Conservation (phyloP, 2,113 vertebrate genomes). For the Boulengeromyrus knoepffleri region DNA sequence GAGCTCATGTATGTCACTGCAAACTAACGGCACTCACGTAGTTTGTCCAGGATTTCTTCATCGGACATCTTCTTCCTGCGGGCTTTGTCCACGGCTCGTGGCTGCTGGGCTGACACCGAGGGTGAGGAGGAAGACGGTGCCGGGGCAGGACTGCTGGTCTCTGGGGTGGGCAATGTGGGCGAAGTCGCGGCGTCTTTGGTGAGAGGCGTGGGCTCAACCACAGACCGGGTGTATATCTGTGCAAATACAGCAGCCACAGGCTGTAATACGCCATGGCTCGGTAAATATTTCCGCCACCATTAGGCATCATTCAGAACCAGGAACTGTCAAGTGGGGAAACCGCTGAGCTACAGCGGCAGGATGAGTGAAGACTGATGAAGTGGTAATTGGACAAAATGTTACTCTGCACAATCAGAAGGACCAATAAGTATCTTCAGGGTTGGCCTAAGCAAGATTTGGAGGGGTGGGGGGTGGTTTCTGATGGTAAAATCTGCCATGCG, state of each 20-base stretch:
- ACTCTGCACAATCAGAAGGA: not conserved
- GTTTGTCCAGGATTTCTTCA: constrained; percentile 94
- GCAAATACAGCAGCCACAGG: not conserved
- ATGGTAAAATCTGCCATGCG: not conserved
- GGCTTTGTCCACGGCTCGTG: constrained; percentile 72
- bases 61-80: constrained; percentile 98
- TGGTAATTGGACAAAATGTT: not conserved
- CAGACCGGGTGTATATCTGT: constrained; percentile 91
- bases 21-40: constrained; percentile 63
- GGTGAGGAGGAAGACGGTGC: not conserved
- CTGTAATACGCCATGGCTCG: not conserved
- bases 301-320: not conserved
- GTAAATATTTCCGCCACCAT: not conserved
- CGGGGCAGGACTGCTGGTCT: not conserved
- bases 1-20: not conserved
- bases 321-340: not conserved
- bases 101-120: constrained; percentile 20
- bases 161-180: constrained; percentile 59
- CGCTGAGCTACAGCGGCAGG: not conserved
- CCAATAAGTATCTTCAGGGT: not conserved
- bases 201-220: constrained; percentile 73
- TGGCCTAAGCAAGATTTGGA: not conserved
- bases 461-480: not conserved
- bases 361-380: not conserved
- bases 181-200: constrained; percentile 86